Evolutionary conservation across 2,797 vertebrate species (phyloP).

Genomic region (Pelobates cultripes): DNA sequence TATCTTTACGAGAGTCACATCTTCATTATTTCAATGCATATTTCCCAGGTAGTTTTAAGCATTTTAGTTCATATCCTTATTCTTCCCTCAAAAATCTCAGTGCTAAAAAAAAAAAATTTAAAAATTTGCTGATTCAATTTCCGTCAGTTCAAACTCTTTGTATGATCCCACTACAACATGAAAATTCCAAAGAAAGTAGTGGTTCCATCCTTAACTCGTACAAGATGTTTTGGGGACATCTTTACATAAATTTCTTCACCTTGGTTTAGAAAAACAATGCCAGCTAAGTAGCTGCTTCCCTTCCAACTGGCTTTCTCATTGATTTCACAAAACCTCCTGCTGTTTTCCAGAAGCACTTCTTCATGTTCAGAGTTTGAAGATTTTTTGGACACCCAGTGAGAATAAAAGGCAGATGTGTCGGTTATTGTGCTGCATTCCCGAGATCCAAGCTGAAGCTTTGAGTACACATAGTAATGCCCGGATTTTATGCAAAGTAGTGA

Average conservation of each 20-base stretch:
- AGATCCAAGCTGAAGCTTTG: slow-evolving; percentile 62
- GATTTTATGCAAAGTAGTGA: slow-evolving; percentile 57
- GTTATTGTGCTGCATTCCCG: slow-evolving; percentile 39
- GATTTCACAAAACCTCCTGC: slow-evolving; percentile 48
- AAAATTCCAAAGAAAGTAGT: slow-evolving; percentile 67
- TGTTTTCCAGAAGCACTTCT: slow-evolving; percentile 59
- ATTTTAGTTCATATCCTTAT: too few species aligned
- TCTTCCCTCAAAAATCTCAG: too few species aligned
- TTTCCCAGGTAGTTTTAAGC: too few species aligned
- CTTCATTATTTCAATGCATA: too few species aligned
- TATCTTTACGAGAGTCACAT: too few species aligned
- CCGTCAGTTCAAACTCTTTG: too few species aligned
- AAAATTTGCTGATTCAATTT: too few species aligned
- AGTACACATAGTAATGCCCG: slow-evolving; percentile 68
- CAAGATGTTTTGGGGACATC: slow-evolving; percentile 30
- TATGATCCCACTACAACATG: slow-evolving; percentile 59
- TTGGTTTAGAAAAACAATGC: slow-evolving; percentile 57
- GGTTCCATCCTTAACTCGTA: slow-evolving; percentile 54
- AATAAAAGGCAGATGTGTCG: slow-evolving; percentile 5
- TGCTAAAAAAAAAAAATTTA: too few species aligned
- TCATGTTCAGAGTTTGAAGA: slow-evolving; percentile 55
- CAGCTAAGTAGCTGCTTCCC: slow-evolving; percentile 66
- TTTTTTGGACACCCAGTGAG: slow-evolving; percentile 61
- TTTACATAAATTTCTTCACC: slow-evolving; percentile 62
- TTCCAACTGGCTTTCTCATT: slow-evolving; percentile 47